phyloP scores from a whole-genome alignment of 1,140 invertebrate genomes.

The Sminthurinus signatus region DNA sequence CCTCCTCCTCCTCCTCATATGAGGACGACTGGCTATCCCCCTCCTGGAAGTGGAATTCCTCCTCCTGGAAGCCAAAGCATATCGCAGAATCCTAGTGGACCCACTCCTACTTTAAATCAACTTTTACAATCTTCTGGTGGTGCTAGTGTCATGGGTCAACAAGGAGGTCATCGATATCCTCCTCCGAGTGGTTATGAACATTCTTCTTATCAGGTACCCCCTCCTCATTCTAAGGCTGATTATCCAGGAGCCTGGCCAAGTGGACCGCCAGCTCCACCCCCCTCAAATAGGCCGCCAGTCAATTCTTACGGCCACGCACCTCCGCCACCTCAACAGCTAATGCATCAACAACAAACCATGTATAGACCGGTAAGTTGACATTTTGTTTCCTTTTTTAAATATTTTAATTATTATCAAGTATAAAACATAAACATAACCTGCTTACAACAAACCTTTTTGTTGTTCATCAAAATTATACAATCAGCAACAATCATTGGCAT shows the following conservation, averaged over 20 bases:
- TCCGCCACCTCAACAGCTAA: constrained; percentile 33
- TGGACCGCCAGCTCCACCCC: constrained; percentile 23
- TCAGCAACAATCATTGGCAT: no score
- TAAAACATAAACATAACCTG: no score
- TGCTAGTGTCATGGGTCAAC: constrained; percentile 45
- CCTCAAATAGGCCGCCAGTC: constrained; percentile 30
- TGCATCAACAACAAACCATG: constrained; percentile 47
- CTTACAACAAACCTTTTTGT: not conserved
- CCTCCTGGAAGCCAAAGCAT: constrained; percentile 53
- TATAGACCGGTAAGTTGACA: constrained; percentile 36
- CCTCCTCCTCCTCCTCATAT: constrained; percentile 19
- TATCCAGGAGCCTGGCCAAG: constrained; percentile 24
- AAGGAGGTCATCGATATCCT: constrained; percentile 23
- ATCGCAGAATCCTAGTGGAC: constrained; percentile 65
- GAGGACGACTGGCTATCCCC: no score
- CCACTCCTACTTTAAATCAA: constrained; percentile 85
- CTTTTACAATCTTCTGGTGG: constrained; percentile 62
- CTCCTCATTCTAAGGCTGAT: constrained; percentile 32
- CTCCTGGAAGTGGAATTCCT: constrained; percentile 25
- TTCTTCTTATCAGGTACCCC: constrained; percentile 22
- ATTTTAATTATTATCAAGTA: not conserved
- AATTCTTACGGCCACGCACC: constrained; percentile 43
- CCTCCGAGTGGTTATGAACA: constrained; percentile 30
- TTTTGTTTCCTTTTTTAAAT: constrained; percentile 1
- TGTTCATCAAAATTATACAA: no score